These are phyloP conservation scores for Cyclophora albipunctata DNA, from an alignment of 2,888 invertebrate species.

Conservation along the genomic window DNA sequence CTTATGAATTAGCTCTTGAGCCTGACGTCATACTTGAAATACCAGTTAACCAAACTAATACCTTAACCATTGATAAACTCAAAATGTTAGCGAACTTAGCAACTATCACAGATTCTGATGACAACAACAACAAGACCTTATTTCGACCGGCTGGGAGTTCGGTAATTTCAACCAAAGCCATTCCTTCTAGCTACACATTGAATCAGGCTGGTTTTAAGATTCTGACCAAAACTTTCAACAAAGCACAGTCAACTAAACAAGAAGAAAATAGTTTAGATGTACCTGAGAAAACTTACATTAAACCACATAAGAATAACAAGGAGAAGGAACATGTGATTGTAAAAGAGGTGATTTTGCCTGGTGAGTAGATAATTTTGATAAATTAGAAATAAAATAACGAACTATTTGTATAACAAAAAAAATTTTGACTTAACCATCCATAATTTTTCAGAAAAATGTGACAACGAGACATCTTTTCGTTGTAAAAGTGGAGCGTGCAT, in stretches of 20 bases:
- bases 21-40: conserved; percentile 66
- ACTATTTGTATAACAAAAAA: too few species aligned
- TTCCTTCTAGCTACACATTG: conserved; percentile 75
- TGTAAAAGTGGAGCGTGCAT: conserved; percentile 80
- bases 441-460: conserved; percentile 48
- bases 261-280: conserved; percentile 56
- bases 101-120: conserved; percentile 69
- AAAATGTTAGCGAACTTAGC: conserved; percentile 75
- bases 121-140: conserved; percentile 68
- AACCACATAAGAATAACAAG: conserved; percentile 42
- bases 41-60: conserved; percentile 55
- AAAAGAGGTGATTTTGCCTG: conserved; percentile 21
- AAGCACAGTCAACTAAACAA: conserved; percentile 65
- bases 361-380: background rate
- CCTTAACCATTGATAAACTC: conserved; percentile 62
- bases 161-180: conserved; percentile 76
- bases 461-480: conserved; percentile 69
- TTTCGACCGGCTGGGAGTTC: conserved; percentile 65
- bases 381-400: too few species aligned
- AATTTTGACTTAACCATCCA: background rate
- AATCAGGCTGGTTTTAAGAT: conserved; percentile 80
- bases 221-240: conserved; percentile 79
- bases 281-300: conserved; percentile 50
- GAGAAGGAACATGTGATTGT: conserved; percentile 33
- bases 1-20: conserved; percentile 60